A percentile compares a stretch with the other conserved stretches of the same genome.
Evolutionary conservation across 2,888 invertebrate species (phyloP).

Genomic region (Phaonia tiefii): DNA sequence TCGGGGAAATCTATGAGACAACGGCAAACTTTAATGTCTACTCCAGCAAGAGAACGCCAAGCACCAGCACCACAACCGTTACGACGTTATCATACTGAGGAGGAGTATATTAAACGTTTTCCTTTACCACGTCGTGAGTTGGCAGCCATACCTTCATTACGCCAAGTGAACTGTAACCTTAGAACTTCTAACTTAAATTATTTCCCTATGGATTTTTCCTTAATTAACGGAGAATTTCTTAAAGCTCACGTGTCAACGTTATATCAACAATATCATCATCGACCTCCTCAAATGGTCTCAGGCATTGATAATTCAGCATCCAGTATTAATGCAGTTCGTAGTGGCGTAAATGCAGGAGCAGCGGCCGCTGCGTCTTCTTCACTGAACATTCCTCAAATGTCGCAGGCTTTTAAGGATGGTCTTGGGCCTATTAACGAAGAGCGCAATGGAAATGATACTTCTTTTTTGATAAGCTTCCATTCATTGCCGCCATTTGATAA

Average conservation of each 20-base stretch:
- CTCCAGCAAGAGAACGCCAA: constrained; percentile 5
- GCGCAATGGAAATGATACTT: not conserved
- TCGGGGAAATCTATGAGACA: not conserved
- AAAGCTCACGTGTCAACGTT: not conserved
- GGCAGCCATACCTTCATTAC: constrained; percentile 29
- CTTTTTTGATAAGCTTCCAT: too few relatives aligned
- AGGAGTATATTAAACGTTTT: constrained; percentile 57
- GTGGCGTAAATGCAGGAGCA: constrained; percentile 25
- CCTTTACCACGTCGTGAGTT: constrained; percentile 42
- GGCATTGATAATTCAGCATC: constrained; percentile 39
- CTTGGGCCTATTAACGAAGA: constrained; percentile 37
- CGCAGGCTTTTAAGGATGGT: not conserved
- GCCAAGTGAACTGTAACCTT: constrained; percentile 14
- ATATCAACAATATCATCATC: not conserved
- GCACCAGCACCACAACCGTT: not conserved
- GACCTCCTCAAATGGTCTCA: not conserved
- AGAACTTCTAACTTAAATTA: constrained; percentile 21
- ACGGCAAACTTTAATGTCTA: not conserved
- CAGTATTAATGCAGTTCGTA: constrained; percentile 64
- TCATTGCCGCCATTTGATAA: too few relatives aligned
- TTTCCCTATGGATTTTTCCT: constrained; percentile 43
- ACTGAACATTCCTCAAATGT: not conserved
- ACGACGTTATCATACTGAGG: constrained; percentile 44
- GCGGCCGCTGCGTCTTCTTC: constrained; percentile 1
- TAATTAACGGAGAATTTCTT: constrained; percentile 45